Base-by-base conservation (phyloP, 2,888 invertebrate genomes). In the Tortricodes alternella region DNA sequence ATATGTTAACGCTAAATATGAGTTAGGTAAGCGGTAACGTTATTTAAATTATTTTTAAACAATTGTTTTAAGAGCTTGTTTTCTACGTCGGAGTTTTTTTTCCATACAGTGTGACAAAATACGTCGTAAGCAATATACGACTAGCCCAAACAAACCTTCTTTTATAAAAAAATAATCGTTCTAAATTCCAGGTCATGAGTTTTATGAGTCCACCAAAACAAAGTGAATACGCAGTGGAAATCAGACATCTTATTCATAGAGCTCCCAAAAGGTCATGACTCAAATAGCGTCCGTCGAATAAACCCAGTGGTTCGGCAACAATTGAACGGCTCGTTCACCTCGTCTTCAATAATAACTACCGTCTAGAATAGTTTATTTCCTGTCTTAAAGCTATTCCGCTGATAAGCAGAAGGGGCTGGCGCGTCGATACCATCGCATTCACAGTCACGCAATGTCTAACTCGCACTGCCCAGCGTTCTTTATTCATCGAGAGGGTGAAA, bases 401-500 rank as follows among this genome's bases (percentile, higher is more conserved):
- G 87, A 87, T 87, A 87, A 82, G 77, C 39, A 29, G 46, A 62
- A 75, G 72, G 68, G 68, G 71, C 65, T 59, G 65, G 65, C 72
- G 63, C 58, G 51, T 61, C 66, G 82, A 81, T 82, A 80, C 55
- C 72, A 82, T 82, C 80, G 67, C 56, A 63, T 65, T 64, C 64
- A 52, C 24, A 77, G 80, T 83, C 85, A 88, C 87, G 87, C 88
- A 70, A 83, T 62, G 60, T 67, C 66, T 74, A 73, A 71, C 58
- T 61, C 65, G 68, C 66, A 58, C 62, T 64, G 64, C 59, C 61
- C 62, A 60, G 46, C 37, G 63, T 79, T 81, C 79, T 82, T 85
- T 83, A 83, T 86, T 87, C 86, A 86, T 84, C 73, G 77, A 73
- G 73, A 72, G 74, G 70, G 67, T 76, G 74, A 83, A 87, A 86